Conservation (phyloP, 2,113 vertebrate genomes). For the Hydrolagus affinis region DNA sequence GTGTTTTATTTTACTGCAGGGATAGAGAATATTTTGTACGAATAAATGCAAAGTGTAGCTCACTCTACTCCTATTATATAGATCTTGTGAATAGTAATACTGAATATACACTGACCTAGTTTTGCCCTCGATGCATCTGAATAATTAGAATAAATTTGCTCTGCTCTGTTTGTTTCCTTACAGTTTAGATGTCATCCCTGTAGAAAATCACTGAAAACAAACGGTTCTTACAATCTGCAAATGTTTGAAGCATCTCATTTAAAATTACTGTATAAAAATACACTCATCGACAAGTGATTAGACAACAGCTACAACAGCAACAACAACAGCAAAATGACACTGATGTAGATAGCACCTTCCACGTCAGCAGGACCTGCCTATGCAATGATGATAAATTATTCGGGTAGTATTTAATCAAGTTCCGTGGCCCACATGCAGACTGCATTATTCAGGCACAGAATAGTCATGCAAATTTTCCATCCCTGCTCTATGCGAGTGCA, state of each 20-base stretch:
- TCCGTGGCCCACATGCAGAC: too few relatives aligned
- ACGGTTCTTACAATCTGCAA: not conserved
- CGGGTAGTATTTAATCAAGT: too few relatives aligned
- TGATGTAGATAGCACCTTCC: too few relatives aligned
- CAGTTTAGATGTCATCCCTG: not conserved
- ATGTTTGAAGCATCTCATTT: not conserved
- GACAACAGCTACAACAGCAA: too few relatives aligned
- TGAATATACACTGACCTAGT: not conserved
- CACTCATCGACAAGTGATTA: not conserved
- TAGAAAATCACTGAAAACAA: not conserved
- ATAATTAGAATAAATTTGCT: not conserved
- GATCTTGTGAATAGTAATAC: not conserved
- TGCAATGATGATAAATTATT: too few relatives aligned
- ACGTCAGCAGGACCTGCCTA: too few relatives aligned
- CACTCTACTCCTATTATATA: not conserved
- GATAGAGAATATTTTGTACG: not conserved
- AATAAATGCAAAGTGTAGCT: not conserved
- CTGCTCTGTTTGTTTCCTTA: not conserved
- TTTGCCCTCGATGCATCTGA: not conserved
- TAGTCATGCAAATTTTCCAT: too few relatives aligned
- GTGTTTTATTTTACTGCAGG: not conserved
- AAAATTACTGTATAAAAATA: not conserved
- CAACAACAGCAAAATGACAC: too few relatives aligned
- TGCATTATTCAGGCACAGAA: too few relatives aligned
- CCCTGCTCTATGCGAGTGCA: too few relatives aligned